Evolutionary conservation across 2,888 invertebrate species (phyloP), one percentile per base, ranked within the genome.

Genomic region (Axea sp.): DNA sequence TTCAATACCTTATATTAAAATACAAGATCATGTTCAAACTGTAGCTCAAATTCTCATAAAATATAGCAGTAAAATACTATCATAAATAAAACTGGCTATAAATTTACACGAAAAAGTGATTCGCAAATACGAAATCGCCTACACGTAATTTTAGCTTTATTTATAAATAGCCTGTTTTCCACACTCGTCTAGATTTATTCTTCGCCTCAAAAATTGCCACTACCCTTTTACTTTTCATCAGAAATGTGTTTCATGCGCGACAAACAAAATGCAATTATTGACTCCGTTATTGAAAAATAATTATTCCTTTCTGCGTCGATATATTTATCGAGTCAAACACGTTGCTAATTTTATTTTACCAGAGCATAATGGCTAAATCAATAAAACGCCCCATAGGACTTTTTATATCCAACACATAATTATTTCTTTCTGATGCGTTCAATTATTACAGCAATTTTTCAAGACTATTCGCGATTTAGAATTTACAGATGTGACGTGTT

Each of bases 151-250:
- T 79, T 77, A 80, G 80, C 78, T 31, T 71, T 26, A 35, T 69
- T 83, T 83, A 83, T 81, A 81, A 81, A 81, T 83, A 83, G 64
- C 28, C 30, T 37, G 24, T 43, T 64, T 57, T 68, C 8, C 43
- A 15, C 62, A 7, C 37, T 41, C 14, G 30, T 30, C 68, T 19
- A 17, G 28, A 35, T 39, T 39, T 24, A 41, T 53, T 33, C 30
- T 39, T 51, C 28, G 41, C 17, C 11, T 22, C 1, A 5, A 22
- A 28, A 15, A n/a, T 35, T 35, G 3, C 2, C 14, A 3, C 15
- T 15, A 2, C 15, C 35, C 35, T 15, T 35, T 35, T n/a, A 5
- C 31, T 31, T 31, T 31, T 12, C 31, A n/a, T n/a, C n/a, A n/a
- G n/a, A n/a, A n/a, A n/a, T n/a, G n/a, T n/a, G n/a, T n/a, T n/a